Conservation (phyloP, 2,113 vertebrate species). For the Fulmarus glacialis region DNA sequence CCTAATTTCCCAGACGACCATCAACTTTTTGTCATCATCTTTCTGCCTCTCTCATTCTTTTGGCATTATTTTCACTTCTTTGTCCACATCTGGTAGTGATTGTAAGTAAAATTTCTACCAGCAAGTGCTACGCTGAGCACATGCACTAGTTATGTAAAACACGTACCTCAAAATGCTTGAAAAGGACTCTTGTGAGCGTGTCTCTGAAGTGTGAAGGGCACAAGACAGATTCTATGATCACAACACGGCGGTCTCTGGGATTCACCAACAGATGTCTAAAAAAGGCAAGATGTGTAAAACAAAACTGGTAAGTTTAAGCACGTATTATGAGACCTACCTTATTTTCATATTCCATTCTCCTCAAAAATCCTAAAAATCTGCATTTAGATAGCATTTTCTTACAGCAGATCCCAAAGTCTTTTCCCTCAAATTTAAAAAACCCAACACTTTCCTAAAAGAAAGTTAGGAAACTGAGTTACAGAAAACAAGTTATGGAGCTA, state of each 20-base stretch:
- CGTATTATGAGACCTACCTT: rapidly evolving
- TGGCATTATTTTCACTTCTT: neutral
- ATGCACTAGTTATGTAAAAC: rapidly evolving
- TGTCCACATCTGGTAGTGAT: neutral
- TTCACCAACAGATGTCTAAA: conserved; percentile 94
- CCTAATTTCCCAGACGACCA: neutral
- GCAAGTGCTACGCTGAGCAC: neutral
- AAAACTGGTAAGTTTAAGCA: neutral
- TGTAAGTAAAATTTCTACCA: neutral
- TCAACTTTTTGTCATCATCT: neutral
- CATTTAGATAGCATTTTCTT: neutral
- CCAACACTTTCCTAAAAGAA: neutral
- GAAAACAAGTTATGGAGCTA: neutral
- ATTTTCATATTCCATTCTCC: neutral
- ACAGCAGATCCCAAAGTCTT: neutral
- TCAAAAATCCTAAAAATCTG: neutral
- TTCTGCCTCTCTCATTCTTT: neutral
- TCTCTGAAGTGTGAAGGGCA: conserved; percentile 98
- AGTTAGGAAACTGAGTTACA: neutral
- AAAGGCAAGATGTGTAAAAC: neutral
- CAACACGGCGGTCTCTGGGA: conserved; percentile 94
- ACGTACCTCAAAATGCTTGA: conserved; percentile 96
- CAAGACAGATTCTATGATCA: conserved; percentile 94
- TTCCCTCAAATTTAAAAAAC: neutral
- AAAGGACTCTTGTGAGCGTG: conserved; percentile 93